Evolutionary conservation across 2,888 invertebrate genomes (phyloP).

Genomic region (Trissonchulus latispiculum): DNA sequence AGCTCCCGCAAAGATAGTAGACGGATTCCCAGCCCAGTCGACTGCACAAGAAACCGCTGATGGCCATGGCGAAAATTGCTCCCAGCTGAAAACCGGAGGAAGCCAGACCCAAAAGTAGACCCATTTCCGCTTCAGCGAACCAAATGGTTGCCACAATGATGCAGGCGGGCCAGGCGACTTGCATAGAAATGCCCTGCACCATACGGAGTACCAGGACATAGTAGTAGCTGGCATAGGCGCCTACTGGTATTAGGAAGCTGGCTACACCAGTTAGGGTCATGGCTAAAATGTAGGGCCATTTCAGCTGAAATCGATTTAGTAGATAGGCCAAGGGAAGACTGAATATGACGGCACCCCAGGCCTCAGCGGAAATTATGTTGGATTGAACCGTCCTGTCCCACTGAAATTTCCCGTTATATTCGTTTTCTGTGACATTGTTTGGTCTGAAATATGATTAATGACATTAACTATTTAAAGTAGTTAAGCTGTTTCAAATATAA

Average conservation of each 20-base stretch:
- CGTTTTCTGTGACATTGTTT: neutral
- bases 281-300: neutral
- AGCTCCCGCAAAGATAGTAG: neutral
- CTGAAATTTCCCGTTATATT: neutral
- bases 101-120: neutral
- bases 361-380: neutral
- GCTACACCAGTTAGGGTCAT: neutral
- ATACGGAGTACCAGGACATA: neutral
- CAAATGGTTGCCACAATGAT: neutral
- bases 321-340: neutral
- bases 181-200: neutral
- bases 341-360: neutral
- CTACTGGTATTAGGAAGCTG: neutral
- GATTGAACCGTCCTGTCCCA: neutral
- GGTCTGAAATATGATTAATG: neutral
- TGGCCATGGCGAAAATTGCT: slow-evolving; percentile 2
- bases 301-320: neutral
- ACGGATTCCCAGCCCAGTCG: neutral
- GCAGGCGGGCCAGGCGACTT: neutral
- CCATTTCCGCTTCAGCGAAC: neutral
- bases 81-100: neutral
- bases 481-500: too few species aligned
- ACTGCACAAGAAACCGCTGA: neutral
- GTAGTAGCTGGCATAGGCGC: neutral
- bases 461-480: too few species aligned